These are phyloP conservation scores for Tinamus guttatus DNA, from an alignment of 2,113 vertebrate species.

Conservation along the genomic window DNA sequence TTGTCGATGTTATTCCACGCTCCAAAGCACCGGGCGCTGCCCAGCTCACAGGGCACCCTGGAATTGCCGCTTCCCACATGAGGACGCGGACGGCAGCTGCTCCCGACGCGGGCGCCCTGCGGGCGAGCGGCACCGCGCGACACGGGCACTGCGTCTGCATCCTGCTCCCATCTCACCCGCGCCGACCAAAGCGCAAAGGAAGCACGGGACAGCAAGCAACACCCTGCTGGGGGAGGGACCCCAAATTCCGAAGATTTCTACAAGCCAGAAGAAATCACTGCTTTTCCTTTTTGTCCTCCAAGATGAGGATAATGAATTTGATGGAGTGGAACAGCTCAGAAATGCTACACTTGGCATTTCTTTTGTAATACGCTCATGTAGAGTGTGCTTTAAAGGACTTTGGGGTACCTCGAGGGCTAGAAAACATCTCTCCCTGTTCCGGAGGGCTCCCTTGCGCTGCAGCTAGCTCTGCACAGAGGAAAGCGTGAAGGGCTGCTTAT, in stretches of 20 bases:
- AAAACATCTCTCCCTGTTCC: not conserved
- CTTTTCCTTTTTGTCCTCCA: not conserved
- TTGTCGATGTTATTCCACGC: not conserved
- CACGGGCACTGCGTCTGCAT: no score
- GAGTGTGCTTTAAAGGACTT: not conserved
- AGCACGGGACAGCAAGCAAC: not conserved
- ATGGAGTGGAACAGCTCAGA: not conserved
- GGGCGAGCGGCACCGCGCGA: no score
- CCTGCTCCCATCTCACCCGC: not conserved
- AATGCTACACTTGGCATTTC: not conserved
- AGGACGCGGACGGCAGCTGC: no score
- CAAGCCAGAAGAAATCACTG: not conserved
- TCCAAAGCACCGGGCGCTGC: not conserved
- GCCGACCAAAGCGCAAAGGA: not conserved
- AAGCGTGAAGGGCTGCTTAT: accelerated
- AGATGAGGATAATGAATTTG: not conserved
- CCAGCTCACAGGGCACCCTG: not conserved
- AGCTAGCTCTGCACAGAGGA: not conserved
- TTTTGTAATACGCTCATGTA: not conserved
- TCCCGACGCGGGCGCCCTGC: no score
- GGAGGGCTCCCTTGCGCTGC: not conserved
- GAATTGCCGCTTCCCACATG: not conserved
- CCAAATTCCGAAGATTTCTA: not conserved
- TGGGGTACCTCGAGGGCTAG: not conserved
- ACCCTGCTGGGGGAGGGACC: not conserved